Evolutionary conservation across 53 echinoderm and acorn worm species (phyloP).

Genomic region (Holothuria scabra): DNA sequence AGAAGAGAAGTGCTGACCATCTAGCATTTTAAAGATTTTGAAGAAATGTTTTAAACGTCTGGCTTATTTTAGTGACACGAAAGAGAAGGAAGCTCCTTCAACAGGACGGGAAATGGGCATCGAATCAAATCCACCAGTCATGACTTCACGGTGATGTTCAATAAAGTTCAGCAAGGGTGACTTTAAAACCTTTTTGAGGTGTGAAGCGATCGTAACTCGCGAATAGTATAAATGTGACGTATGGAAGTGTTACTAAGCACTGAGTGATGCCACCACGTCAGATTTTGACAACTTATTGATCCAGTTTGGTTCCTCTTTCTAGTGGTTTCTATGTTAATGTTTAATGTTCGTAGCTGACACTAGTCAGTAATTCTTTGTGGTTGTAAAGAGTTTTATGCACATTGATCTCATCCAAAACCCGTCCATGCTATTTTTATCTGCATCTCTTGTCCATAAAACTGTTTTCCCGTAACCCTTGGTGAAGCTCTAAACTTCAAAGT

Average conservation of each 20-base stretch:
- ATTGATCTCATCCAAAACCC: neutral
- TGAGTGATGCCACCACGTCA: conserved; percentile 1
- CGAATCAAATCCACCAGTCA: conserved; percentile 6
- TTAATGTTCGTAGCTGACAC: conserved; percentile 12
- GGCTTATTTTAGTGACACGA: neutral
- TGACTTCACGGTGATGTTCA: conserved; percentile 30
- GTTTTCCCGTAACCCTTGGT: no score
- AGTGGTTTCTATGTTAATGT: conserved; percentile 21
- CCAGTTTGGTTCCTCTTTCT: neutral
- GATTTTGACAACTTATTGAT: neutral
- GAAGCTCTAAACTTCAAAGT: no score
- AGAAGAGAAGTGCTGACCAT: neutral
- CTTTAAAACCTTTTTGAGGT: neutral
- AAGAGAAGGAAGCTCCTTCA: neutral
- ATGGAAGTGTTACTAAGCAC: neutral
- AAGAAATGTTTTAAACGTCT: conserved; percentile 2
- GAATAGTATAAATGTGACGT: neutral
- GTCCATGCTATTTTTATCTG: conserved; percentile 25
- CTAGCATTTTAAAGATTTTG: neutral
- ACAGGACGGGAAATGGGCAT: neutral
- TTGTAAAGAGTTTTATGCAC: neutral
- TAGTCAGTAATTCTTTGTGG: conserved; percentile 7
- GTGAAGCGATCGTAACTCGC: neutral
- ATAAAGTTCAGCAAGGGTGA: neutral
- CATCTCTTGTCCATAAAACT: conserved; percentile 1